phyloP scores from a whole-genome alignment of 1,140 invertebrate species.

The Oscheius sp. region DNA sequence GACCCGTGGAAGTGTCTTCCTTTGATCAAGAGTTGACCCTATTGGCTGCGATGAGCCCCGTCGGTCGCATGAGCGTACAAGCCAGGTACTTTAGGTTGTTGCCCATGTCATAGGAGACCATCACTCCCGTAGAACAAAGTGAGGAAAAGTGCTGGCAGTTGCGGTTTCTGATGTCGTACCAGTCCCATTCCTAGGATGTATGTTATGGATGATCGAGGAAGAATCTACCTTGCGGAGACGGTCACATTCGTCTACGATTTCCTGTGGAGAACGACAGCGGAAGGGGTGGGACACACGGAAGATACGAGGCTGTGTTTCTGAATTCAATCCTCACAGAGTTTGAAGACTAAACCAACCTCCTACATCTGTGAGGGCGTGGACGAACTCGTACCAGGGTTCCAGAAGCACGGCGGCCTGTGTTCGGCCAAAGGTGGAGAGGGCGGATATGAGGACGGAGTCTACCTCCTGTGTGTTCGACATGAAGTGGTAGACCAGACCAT shows the following conservation, averaged over 20 bases:
- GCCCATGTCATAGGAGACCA: constrained; percentile 34
- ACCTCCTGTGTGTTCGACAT: constrained; percentile 14
- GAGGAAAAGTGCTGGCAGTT: constrained; percentile 36
- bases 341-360: neutral
- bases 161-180: constrained; percentile 26
- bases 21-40: too few species aligned
- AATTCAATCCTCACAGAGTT: neutral
- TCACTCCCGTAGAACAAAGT: constrained; percentile 12
- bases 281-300: constrained; percentile 17
- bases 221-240: neutral
- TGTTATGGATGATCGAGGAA: neutral
- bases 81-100: constrained; percentile 26
- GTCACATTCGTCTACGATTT: neutral
- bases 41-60: neutral
- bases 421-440: constrained; percentile 15
- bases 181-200: neutral
- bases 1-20: too few species aligned
- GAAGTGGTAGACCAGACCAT: constrained; percentile 34
- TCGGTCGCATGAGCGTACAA: constrained; percentile 13
- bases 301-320: neutral
- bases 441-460: constrained; percentile 8
- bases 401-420: neutral
- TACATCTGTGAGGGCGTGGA: constrained; percentile 10
- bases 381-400: constrained; percentile 28
- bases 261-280: constrained; percentile 6